phyloP scores from a whole-genome alignment of 2,797 vertebrate species.

The Lemur catta region DNA sequence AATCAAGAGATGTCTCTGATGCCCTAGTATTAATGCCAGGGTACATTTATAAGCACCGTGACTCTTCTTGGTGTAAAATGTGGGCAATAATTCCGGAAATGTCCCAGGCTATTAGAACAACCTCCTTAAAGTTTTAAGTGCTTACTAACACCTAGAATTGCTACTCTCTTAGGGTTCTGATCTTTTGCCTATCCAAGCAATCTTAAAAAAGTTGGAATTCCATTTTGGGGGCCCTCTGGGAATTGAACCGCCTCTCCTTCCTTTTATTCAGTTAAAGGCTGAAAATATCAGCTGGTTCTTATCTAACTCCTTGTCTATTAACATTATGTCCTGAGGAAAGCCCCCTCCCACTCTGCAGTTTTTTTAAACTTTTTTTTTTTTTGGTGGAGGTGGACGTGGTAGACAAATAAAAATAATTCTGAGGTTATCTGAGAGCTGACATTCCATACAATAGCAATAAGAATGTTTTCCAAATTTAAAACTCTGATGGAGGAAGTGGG shows the following conservation, averaged over 20 bases:
- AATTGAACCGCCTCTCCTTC: slow-evolving; percentile 31
- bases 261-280: slow-evolving; percentile 53
- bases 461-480: slow-evolving; percentile 90
- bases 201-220: slow-evolving; percentile 36
- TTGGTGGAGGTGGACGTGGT: slow-evolving; percentile 64
- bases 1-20: background rate
- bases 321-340: slow-evolving; percentile 77
- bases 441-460: slow-evolving; percentile 83
- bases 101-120: background rate
- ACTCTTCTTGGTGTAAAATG: background rate
- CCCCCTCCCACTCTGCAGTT: slow-evolving; percentile 6
- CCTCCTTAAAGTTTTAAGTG: background rate
- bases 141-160: background rate
- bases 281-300: slow-evolving; percentile 50
- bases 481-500: slow-evolving; percentile 91
- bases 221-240: slow-evolving; percentile 20
- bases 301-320: slow-evolving; percentile 30
- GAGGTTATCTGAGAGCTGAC: slow-evolving; percentile 82
- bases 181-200: background rate
- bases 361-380: slow-evolving; percentile 35
- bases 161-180: background rate
- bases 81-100: background rate
- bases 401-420: slow-evolving; percentile 82
- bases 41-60: too few species aligned
- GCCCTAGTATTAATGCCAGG: background rate